A percentile compares a stretch with the other conserved stretches of the same genome.
Evolutionary conservation across 1,140 invertebrate species (phyloP).

Genomic region (Lysiphlebus fabarum): DNA sequence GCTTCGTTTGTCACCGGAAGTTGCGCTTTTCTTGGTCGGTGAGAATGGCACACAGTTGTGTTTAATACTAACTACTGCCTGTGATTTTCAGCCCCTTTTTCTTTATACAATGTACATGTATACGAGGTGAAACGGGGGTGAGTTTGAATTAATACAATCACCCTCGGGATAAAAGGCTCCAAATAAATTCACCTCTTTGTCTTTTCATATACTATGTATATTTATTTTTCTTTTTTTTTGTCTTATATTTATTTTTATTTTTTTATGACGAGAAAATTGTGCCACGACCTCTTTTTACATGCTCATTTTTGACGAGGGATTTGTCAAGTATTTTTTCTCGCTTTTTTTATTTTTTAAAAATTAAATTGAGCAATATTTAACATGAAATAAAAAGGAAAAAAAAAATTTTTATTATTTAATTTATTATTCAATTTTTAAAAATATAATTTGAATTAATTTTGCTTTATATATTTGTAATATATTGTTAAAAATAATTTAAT

Average conservation of each 20-base stretch:
- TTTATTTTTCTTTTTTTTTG: not conserved
- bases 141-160: constrained; percentile 52
- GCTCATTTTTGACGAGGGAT: too few species aligned
- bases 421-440: too few species aligned
- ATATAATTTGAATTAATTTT: too few species aligned
- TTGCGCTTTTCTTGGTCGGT: constrained; percentile 26
- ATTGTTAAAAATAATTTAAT: too few species aligned
- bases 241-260: not conserved
- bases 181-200: not conserved
- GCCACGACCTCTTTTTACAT: constrained; percentile 2
- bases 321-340: too few species aligned
- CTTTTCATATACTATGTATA: not conserved
- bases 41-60: constrained; percentile 22
- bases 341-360: too few species aligned
- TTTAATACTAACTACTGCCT: constrained; percentile 18
- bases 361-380: too few species aligned
- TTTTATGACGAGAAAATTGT: not conserved
- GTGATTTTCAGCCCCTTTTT: not conserved
- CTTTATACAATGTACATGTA: too few species aligned
- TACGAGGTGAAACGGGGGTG: not conserved
- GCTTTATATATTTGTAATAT: too few species aligned
- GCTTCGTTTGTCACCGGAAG: constrained; percentile 55
- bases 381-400: too few species aligned
- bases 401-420: too few species aligned
- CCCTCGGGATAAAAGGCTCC: constrained; percentile 8